A percentile compares a stretch with the other conserved stretches of the same genome.
Evolutionary conservation across 2,888 invertebrate genomes (phyloP).

Genomic region (Macrophya alboannulata): DNA sequence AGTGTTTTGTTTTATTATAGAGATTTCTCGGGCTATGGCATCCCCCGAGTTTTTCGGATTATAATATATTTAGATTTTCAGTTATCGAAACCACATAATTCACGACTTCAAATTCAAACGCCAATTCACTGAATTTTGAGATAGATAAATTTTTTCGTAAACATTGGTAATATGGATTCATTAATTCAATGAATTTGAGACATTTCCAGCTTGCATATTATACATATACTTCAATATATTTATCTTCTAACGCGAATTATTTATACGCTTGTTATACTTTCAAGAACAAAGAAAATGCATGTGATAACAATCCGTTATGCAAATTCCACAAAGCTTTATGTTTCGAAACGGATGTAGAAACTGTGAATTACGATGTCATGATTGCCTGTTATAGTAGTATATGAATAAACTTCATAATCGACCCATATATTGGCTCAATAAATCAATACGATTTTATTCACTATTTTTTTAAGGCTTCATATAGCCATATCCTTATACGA

Average conservation of each 20-base stretch:
- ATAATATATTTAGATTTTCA: not conserved
- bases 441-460: slow-evolving; percentile 16
- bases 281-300: slow-evolving; percentile 25
- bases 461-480: not conserved
- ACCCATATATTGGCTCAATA: slow-evolving; percentile 19
- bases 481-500: not conserved
- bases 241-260: not conserved
- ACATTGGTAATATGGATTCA: not conserved
- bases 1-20: slow-evolving; percentile 4
- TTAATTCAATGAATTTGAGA: not conserved
- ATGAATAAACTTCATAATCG: not conserved
- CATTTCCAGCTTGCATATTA: not conserved
- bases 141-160: not conserved
- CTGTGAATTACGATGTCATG: not conserved
- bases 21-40: not conserved
- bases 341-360: not conserved
- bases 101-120: slow-evolving; percentile 7
- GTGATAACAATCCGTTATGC: not conserved
- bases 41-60: not conserved
- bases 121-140: not conserved
- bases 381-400: not conserved
- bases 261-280: not conserved
- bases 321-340: not conserved
- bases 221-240: not conserved
- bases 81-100: not conserved